Conservation (phyloP, 2,797 vertebrate species). For the Scomberomorus guttatus region DNA sequence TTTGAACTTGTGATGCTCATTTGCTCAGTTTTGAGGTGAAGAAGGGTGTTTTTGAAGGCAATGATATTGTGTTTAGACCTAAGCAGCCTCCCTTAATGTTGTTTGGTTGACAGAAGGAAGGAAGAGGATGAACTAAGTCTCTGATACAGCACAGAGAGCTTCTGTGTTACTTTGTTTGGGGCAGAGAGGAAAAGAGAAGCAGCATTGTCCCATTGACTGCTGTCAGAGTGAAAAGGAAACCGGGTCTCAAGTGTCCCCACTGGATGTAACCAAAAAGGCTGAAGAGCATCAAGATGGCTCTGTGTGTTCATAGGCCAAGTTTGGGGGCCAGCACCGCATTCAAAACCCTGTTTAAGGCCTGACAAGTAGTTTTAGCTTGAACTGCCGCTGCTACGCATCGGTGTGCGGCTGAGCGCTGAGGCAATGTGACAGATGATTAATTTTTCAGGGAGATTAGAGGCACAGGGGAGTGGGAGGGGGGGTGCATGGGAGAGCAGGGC, state of each 20-base stretch:
- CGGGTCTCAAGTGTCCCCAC: slow-evolving; percentile 73
- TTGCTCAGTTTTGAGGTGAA: neutral
- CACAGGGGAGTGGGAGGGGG: slow-evolving; percentile 35
- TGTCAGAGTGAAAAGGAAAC: slow-evolving; percentile 73
- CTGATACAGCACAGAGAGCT: slow-evolving; percentile 66
- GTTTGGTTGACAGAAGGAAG: slow-evolving; percentile 59
- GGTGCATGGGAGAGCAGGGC: slow-evolving; percentile 41
- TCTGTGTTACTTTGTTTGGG: slow-evolving; percentile 68
- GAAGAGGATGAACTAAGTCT: slow-evolving; percentile 70
- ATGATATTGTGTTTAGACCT: slow-evolving; percentile 10
- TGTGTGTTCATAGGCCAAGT: slow-evolving; percentile 63
- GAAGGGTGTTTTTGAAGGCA: neutral
- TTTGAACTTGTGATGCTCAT: neutral
- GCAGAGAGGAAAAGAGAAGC: slow-evolving; percentile 70
- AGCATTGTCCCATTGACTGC: slow-evolving; percentile 74
- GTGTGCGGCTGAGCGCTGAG: slow-evolving; percentile 73
- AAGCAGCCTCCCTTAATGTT: slow-evolving; percentile 16
- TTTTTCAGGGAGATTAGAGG: slow-evolving; percentile 82
- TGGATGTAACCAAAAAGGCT: slow-evolving; percentile 69
- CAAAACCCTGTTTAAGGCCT: slow-evolving; percentile 53
- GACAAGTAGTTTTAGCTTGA: slow-evolving; percentile 43
- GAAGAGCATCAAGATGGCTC: slow-evolving; percentile 68
- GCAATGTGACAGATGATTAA: slow-evolving; percentile 84
- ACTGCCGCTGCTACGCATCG: slow-evolving; percentile 60
- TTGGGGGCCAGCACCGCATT: slow-evolving; percentile 45